Base-by-base conservation (phyloP, 2,797 vertebrate species). In the Enteromius viviparus region DNA sequence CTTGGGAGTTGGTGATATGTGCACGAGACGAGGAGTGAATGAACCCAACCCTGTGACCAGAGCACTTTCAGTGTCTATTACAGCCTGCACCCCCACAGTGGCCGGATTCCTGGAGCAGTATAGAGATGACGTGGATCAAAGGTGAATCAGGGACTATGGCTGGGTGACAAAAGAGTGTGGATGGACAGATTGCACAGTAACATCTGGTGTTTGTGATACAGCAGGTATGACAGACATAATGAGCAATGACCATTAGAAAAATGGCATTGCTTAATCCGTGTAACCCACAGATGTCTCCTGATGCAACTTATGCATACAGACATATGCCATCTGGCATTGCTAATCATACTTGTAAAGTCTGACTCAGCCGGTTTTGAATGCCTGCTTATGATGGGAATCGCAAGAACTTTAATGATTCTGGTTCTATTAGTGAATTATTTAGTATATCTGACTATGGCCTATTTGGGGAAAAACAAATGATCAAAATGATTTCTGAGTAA, bases 281-380 rank as follows among this genome's bases (percentile, higher is more conserved):
- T 66, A 21, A 66, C 45, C 34, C 60, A 82, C 80, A 82, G 60
- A 75, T 75, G 70, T 82, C 75, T 64, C 66, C 58, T 66, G 71
- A 64, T 0, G 21, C 42, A 72, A 81, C 26, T 32, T 40, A 64
- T 72, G 79, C 21, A 12, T 47, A 29, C 55, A 81, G 40, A 82
- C 60, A 34, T 70, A 75, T 75, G 58, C 42, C 70, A 74, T 62
- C 21, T 26, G 29, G 6, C 9, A 40, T 62, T 66, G 34, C 60
- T 42, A 53, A 75, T 53, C 6, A 29, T 42, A 34, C 26, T 47
- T 7, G 1, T 34, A 60, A 58, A 34, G 21, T 64, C 55, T 77
- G 55, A 77, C 45, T 77, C 55, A 77, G 40, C 55, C 45, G 21
- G 58, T 32, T 47, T 77, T 58, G 6, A 76, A 76, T 58, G 12